These are phyloP conservation scores for Brachyptera risi DNA, from an alignment of 2,888 invertebrate species.

Conservation along the genomic window DNA sequence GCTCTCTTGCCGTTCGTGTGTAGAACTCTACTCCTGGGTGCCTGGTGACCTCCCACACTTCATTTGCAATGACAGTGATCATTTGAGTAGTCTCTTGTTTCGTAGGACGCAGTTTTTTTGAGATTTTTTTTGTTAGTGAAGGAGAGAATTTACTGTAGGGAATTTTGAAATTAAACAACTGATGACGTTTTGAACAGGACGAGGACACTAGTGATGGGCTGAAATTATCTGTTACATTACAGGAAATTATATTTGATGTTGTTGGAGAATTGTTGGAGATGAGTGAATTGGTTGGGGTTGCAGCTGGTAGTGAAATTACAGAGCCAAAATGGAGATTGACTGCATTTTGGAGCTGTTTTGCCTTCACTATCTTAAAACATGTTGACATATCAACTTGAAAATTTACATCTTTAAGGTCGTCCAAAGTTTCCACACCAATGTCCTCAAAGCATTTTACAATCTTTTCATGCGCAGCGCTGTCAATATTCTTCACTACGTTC, in stretches of 20 bases:
- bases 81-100: not conserved
- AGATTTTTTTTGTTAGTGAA: not conserved
- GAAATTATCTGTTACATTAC: not conserved
- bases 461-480: not conserved
- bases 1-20: not conserved
- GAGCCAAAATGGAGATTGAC: not conserved
- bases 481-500: not conserved
- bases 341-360: not conserved
- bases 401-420: not conserved
- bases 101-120: not conserved
- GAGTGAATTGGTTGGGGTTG: no score
- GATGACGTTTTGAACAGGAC: not conserved
- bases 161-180: not conserved
- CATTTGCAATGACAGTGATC: not conserved
- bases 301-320: no score
- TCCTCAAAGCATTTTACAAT: not conserved
- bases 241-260: not conserved
- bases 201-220: not conserved
- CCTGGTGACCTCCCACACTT: not conserved
- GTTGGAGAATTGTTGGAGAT: no score
- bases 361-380: not conserved
- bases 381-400: not conserved
- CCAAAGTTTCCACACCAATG: not conserved
- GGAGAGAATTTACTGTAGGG: not conserved
- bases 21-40: not conserved